phyloP scores from a whole-genome alignment of 2,113 vertebrate species.

The Synchiropus splendidus region DNA sequence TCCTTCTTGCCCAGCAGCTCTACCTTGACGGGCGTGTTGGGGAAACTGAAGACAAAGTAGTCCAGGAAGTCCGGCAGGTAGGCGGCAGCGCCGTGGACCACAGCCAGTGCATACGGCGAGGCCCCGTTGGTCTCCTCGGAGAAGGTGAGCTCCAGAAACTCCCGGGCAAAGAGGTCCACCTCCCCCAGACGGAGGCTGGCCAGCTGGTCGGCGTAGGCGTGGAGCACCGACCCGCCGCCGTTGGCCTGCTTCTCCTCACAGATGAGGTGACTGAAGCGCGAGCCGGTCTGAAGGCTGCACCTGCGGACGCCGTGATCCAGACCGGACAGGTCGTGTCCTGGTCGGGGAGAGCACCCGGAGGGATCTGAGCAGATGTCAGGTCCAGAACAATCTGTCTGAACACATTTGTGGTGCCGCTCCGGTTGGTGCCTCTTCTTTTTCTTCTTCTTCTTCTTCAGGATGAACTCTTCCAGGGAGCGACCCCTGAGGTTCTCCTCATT shows the following conservation, averaged over 20 bases:
- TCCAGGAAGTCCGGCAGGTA: slow-evolving; percentile 97
- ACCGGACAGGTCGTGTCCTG: slow-evolving; percentile 76
- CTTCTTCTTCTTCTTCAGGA: slow-evolving; percentile 94
- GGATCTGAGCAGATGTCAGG: slow-evolving; percentile 64
- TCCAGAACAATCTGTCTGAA: slow-evolving; percentile 83
- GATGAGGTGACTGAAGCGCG: slow-evolving; percentile 81
- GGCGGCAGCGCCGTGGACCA: slow-evolving; percentile 88
- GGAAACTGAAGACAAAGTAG: slow-evolving; percentile 98
- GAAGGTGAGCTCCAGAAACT: slow-evolving; percentile 89
- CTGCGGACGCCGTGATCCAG: slow-evolving; percentile 91
- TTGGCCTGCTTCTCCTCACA: slow-evolving; percentile 93
- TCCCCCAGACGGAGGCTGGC: slow-evolving; percentile 83
- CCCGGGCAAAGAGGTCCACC: slow-evolving; percentile 86
- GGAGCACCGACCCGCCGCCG: slow-evolving; percentile 86
- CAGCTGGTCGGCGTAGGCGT: slow-evolving; percentile 93
- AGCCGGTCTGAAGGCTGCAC: slow-evolving; percentile 81
- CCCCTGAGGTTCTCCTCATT: slow-evolving; percentile 82
- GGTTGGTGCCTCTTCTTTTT: slow-evolving; percentile 78
- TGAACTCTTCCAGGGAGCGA: slow-evolving; percentile 76
- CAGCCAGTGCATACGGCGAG: slow-evolving; percentile 83
- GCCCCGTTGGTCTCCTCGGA: slow-evolving; percentile 83
- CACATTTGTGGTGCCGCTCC: slow-evolving; percentile 84
- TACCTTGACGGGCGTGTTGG: slow-evolving; percentile 96
- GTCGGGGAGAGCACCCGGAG: slow-evolving; percentile 67
- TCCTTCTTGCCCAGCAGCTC: slow-evolving; percentile 98